Evolutionary conservation across 2,888 invertebrate species (phyloP), one percentile per base, ranked within the genome.

Genomic region (Beris morrisii): DNA sequence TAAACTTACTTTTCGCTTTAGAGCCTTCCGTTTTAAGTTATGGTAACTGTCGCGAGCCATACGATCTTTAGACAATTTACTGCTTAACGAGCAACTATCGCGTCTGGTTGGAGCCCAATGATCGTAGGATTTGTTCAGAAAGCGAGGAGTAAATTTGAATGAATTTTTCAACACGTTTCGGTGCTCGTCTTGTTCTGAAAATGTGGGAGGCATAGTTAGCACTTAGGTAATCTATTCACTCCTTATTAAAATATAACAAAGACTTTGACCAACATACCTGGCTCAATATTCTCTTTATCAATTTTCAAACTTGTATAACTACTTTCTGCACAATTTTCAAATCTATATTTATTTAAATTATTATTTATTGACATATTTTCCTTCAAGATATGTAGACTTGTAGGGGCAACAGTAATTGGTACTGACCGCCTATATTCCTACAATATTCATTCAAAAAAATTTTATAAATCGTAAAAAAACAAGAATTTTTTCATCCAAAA

Each of bases 101-200:
- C 32, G 12, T 22, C n/a, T 11, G 56, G 6, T 31, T n/a, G 54
- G 30, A 4, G 30, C 9, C 22, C 9, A 15, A 3, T 44, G 56
- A 43, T 32, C 12, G 55, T 55, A 28, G 15, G 22, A 12, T 56
- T 13, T 56, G 12, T 56, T 4, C 5, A 56, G 44, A 43, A 56
- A 56, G 3, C 56, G 43, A 6, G 56, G 56, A 11, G 56, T 56
- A 44, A 56, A 56, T 22, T 38, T 56, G 43, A 56, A 56, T 44
- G 56, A 44, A 15, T 43, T 44, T 44, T 43, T 4, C 44, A 56
- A 22, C 12, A 56, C 13, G 56, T 56, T 43, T 7, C 13, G 11
- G 4, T 38, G 7, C 31, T 31, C 32, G 6, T 9, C 54, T 12
- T 30, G 28, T 11, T 11, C 22, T 55, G 55, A 32, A 55, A 38